Base-by-base conservation (phyloP, 1,140 invertebrate genomes). In the Trichoplusia ni region DNA sequence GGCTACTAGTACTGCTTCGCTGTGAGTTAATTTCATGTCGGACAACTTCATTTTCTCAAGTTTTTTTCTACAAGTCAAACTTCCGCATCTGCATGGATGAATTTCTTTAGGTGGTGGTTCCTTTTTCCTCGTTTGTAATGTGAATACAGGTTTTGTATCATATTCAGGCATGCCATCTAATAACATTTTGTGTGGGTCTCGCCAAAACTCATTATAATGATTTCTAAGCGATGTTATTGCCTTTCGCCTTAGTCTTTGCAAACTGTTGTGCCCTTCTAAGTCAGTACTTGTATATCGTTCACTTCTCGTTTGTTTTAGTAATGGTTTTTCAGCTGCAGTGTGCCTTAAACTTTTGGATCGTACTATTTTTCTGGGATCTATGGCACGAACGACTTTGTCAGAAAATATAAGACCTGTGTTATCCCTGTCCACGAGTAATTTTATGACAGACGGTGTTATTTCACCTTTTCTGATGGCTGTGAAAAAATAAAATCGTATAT, bases 381-480 rank as follows among this genome's bases (percentile, higher is more conserved):
- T 27, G 4, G 23, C 8, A 49, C 25, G 14, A 18, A 27, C n/a
- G 4, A 49, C 14, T 31, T 49, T 25, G 18, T 49, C 46, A 6
- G 46, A 49, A 49, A 29, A 49, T 49, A 49, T 29, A n/a, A 49
- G 21, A 18, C 25, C 46, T 29, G 46, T 25, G 21, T 49, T 49
- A 29, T 49, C 25, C 29, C 29, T 49, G 21, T 49, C 11, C 18
- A 31, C 16, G 9, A 49, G 8, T 14, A 49, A 16, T 29, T 49
- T 49, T n/a, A 49, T 49, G 46, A 49, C 46, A 5, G 46, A 31
- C 14, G 46, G 46, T 49, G 46, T 14, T 18, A 49, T 31, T 18
- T 49, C 25, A 9, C 25, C 46, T 31, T 49, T 14, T 29, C 5
- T 31, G 1, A 49, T n/a, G 9, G 46, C 46, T 49, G 25, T n/a